Base-by-base conservation (phyloP, 2,797 vertebrate species). In the Rachycentron canadum region DNA sequence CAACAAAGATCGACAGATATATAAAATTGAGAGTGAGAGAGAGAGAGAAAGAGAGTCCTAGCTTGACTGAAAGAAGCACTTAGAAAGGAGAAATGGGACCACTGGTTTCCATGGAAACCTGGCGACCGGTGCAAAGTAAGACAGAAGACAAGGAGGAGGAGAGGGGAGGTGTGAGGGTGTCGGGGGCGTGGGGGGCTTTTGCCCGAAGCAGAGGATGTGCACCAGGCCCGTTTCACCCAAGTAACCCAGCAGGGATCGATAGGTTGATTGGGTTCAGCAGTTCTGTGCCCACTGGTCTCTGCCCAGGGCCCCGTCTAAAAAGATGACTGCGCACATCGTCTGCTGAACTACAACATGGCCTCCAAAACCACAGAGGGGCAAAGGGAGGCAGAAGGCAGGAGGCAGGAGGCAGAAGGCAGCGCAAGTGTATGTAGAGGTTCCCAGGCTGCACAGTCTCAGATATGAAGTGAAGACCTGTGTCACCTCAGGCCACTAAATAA, bases 201-300 rank as follows among this genome's bases (percentile, higher is more conserved):
- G 83, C 86, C 79, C 38, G 6, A 34, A 84, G 89, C 59, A 26
- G 66, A 85, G 79, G 87, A 88, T 81, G 83, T 78, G 73, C 78
- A 55, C 56, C 21, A 30, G 19, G 43, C 65, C 79, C 28, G 64
- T 69, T n/a, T 82, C 50, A 7, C 73, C 81, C 79, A 74, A 82
- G 71, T 69, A 82, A 66, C 76, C 79, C 40, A n/a, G 63, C 56
- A 21, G 26, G 84, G 84, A 91, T 93, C 90, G 56, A 91, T 89
- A 86, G 91, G 89, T 87, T 89, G 91, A 93, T 91, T 90, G 89
- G 89, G 91, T 90, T 93, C 91, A 88, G 85, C 63, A 12, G 55
- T 19, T 83, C 56, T 17, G 81, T 67, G 86, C 86, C 87, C 65
- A 56, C 34, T 41, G 23, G 62, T 57, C 68, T 78, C 86, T 63